Evolutionary conservation across 2,797 vertebrate genomes (phyloP).

Genomic region (Enoplosus armatus): DNA sequence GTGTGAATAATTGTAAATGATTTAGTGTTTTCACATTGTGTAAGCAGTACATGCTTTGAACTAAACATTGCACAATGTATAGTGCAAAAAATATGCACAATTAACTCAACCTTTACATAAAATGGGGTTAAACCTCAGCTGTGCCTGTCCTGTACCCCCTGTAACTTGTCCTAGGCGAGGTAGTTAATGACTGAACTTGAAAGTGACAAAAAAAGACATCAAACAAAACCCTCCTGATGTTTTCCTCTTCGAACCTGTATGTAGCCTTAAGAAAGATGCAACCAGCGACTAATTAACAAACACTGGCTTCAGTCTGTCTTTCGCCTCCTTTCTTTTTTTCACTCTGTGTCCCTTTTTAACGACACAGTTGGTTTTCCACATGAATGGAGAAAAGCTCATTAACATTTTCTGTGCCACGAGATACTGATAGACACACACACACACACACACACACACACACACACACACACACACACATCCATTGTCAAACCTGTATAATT

Average conservation of each 20-base stretch:
- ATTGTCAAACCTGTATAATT: not conserved
- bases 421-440: conserved; percentile 1
- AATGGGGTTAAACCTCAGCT: too few relatives aligned
- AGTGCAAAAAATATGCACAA: too few relatives aligned
- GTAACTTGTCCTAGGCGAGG: too few relatives aligned
- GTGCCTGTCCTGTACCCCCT: too few relatives aligned
- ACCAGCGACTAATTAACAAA: not conserved
- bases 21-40: too few relatives aligned
- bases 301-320: not conserved
- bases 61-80: too few relatives aligned
- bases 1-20: too few relatives aligned
- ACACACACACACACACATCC: not conserved
- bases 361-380: conserved; percentile 9
- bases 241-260: not conserved
- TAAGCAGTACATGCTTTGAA: too few relatives aligned
- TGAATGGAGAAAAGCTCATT: conserved; percentile 20
- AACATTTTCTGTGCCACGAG: conserved; percentile 1
- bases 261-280: not conserved
- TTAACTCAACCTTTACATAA: too few relatives aligned
- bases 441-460: conserved; percentile 1
- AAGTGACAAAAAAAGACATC: not conserved
- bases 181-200: too few relatives aligned
- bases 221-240: not conserved
- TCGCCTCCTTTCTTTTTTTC: not conserved
- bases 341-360: not conserved